Evolutionary conservation across 2,797 vertebrate genomes (phyloP), one percentile per base, ranked within the genome.

Genomic region (Benthosema pterotum): DNA sequence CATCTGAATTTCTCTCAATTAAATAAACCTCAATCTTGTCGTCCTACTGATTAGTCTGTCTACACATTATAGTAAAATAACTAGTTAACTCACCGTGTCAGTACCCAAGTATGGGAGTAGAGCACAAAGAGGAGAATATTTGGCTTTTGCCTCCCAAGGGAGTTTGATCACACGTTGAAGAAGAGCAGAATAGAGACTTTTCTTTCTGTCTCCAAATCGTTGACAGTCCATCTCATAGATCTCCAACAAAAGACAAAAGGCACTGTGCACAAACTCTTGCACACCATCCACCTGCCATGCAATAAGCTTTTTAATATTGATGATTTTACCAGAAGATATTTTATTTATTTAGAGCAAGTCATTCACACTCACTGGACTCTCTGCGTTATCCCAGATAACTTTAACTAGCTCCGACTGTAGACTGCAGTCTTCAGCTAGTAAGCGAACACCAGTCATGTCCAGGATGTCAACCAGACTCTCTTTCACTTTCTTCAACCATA

Each of bases 101-200:
- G 93, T 89, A 8, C 93, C 94, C 63, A 94, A 11, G 13, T 94
- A 94, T 1, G 94, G 94, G 16, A 96, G 0, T 0, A 98, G 58
- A 60, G 93, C 91, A 67, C 91, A 91, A 1, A 98, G 92, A 1
- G 83, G 91, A 38, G 89, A 78, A 0, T 96, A 95, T 79, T 93
- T 95, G 60, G 93, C 93, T 89, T 94, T 95, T 63, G 91, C 77
- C 81, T 95, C 93, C 94, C 95, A 96, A 0, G 96, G 93, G 52
- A 95, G 88, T 0, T 87, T 85, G 55, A 88, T 63, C 15, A 92
- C 81, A 47, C 82, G 90, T 48, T 90, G 79, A 63, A 97, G 85
- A 12, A 94, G 77, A 52, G 86, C 69, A 0, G 56, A 69, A 76
- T 92, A 93, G 49, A 96, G 86, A 11, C 59, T 53, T 72, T 80